A percentile compares a stretch with the other conserved stretches of the same genome.
Evolutionary conservation across 2,888 invertebrate genomes (phyloP).

Genomic region (Thelaira solivaga): DNA sequence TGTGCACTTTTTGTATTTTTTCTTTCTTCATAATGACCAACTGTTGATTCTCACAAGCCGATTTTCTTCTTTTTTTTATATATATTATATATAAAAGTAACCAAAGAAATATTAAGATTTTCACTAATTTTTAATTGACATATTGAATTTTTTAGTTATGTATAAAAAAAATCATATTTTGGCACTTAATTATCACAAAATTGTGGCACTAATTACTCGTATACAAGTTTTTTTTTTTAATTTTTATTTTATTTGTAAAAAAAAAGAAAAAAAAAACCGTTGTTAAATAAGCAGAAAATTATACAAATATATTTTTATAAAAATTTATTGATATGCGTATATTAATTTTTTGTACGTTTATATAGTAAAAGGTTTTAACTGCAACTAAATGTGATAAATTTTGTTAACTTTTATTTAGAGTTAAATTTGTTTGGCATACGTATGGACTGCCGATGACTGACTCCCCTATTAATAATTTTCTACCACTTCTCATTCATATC

Average conservation of each 20-base stretch:
- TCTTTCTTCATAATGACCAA: constrained; percentile 6
- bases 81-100: neutral
- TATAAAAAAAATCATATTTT: neutral
- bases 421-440: constrained; percentile 12
- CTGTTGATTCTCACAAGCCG: constrained; percentile 35
- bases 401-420: constrained; percentile 14
- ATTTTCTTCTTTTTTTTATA: too few species aligned
- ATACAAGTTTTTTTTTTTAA: neutral
- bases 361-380: constrained; percentile 30
- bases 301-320: too few species aligned
- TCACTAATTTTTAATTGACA: neutral
- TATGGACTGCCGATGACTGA: neutral
- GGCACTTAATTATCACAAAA: constrained; percentile 6
- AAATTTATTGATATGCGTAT: neutral
- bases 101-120: neutral
- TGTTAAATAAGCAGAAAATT: too few species aligned
- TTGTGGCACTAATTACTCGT: neutral
- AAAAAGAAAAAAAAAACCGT: too few species aligned
- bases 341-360: constrained; percentile 12
- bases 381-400: constrained; percentile 38
- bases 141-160: too few species aligned
- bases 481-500: neutral
- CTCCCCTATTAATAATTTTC: constrained; percentile 27
- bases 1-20: neutral
- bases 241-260: neutral